Evolutionary conservation across 2,113 vertebrate genomes (phyloP), one percentile per base, ranked within the genome.

Genomic region (Carassius auratus): DNA sequence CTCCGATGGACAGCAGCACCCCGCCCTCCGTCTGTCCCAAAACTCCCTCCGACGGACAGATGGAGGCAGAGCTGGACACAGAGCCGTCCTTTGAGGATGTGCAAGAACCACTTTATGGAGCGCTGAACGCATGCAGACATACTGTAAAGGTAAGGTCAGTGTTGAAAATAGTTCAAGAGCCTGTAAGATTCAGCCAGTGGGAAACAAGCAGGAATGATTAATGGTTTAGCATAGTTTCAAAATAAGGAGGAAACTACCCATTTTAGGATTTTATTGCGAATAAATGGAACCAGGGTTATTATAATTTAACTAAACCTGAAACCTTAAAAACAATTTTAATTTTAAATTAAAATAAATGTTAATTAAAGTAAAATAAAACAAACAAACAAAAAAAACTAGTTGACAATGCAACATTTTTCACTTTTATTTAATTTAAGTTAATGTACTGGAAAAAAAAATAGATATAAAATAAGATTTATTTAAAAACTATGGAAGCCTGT

Each of bases 41-140:
- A 30, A 33, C 15, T 36, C 69, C 85, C 30, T 84, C 52, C 13
- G 75, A 71, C 33, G 33, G 3, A 52, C 78, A 50, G 33, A 82
- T 88, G 48, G 68, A 81, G 0, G 75, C 61, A 84, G 89, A 89
- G 87, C 89, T 85, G 26, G 91, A 95, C 30, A 85, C 62, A n/a
- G 93, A 95, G 30, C 88, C 93, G 45, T 78, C 92, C 0, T 66
- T 96, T 1, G 93, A 93, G n/a, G 88, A 42, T 0, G 93, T 97
- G 73, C 78, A 97, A 6, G 83, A 1, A 12, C 92, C 95, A 38
- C 90, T 99, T 88, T 87, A 90, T 81, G 87, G 88, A 81, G 94
- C 95, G 0, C 89, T 99, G 3, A 88, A 85, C 0, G 89, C 93
- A 1, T 99, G 98, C 89, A 95, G 94, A 64, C 90, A 83, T 4